A percentile compares a stretch with the other conserved stretches of the same genome.
phyloP scores from a whole-genome alignment of 2,888 invertebrate species.

The Morpho achilles region DNA sequence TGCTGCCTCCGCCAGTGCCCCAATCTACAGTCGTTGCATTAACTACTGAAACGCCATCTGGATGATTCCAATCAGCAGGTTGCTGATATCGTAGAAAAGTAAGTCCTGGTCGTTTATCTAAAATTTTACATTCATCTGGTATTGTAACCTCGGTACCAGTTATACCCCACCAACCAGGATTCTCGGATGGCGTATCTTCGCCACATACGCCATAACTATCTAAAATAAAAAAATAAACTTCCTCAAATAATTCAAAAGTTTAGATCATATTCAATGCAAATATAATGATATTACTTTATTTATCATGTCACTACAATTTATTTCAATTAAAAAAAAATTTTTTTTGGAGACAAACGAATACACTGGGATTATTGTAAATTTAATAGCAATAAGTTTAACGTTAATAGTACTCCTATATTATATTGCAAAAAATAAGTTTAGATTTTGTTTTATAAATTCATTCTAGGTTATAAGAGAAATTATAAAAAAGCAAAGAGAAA shows the following conservation, averaged over 20 bases:
- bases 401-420: too few species aligned
- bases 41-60: constrained; percentile 92
- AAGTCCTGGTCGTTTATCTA: constrained; percentile 91
- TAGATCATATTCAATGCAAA: too few species aligned
- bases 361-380: too few species aligned
- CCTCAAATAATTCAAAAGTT: neutral
- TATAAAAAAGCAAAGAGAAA: too few species aligned
- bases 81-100: constrained; percentile 93
- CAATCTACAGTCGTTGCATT: constrained; percentile 92
- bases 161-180: constrained; percentile 94
- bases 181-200: constrained; percentile 89
- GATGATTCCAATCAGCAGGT: constrained; percentile 92
- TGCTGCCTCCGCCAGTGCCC: constrained; percentile 84
- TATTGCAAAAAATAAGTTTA: too few species aligned
- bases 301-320: too few species aligned
- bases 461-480: too few species aligned
- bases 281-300: too few species aligned
- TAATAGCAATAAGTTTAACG: too few species aligned
- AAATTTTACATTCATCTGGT: constrained; percentile 87
- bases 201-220: constrained; percentile 92
- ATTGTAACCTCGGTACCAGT: constrained; percentile 87
- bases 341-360: too few species aligned
- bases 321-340: too few species aligned
- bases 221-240: constrained; percentile 33
- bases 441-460: too few species aligned